Base-by-base conservation (phyloP, 1,140 invertebrate species). In the Metopolophium dirhodum region DNA sequence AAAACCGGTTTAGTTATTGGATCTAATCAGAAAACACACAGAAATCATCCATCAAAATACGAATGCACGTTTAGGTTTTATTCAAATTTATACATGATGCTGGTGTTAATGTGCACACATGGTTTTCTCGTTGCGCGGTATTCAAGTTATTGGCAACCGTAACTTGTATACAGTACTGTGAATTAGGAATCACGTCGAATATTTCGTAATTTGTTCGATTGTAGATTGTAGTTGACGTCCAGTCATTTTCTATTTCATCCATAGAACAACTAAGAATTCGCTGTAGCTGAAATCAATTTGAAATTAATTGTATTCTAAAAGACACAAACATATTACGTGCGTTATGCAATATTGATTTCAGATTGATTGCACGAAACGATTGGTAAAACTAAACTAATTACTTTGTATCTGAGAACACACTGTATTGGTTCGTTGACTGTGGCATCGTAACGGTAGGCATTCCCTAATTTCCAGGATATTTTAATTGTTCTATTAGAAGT, bases 181-280 rank as follows among this genome's bases (percentile, higher is more conserved):
- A 35, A 89, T 54, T 54, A 22, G 87, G 87, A 35, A 54, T 4
- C 20, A 23, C 22, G 22, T 89, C 8, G 14, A 89, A 23, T 26
- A 89, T 89, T 22, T 89, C 87, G 30, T 54, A 89, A 7, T 8
- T 89, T 1, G 87, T 89, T 89, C 18, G 30, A 89, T 89, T 89
- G 7, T 20, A 35, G 37, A 89, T 89, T 37, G n/a, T 54, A 37
- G 54, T 22, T 35, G 47, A 35, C 1, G 47, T 54, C 49, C 87
- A 89, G 37, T 89, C 9, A 0, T 54, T 89, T 37, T 89, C 20
- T 54, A 89, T 8, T 35, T 54, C n/a, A 0, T 54, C 35, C 87
- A 54, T 6, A 14, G 87, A 89, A 54, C 87, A 89, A 54, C 87
- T 89, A 7, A 89, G 49, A 89, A 89, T 54, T 89, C 49, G 30